Evolutionary conservation across 2,888 invertebrate genomes (phyloP), one percentile per base, ranked within the genome.

Genomic region (Platerodrilus igneus): DNA sequence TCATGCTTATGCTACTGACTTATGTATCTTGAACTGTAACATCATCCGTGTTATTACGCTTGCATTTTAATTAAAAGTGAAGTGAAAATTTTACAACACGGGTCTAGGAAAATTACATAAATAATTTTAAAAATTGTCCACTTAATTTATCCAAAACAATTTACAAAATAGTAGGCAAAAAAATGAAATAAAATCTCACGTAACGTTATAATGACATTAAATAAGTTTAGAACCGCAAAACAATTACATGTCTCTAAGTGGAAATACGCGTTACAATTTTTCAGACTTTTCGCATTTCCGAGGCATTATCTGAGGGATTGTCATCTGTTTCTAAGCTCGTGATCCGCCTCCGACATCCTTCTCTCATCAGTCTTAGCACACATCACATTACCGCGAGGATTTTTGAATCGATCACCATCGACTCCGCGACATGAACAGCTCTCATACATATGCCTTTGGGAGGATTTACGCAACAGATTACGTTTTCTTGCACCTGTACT

Each of bases 331-430:
- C 50, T 56, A 58, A 57, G 55, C 53, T 50, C 35, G 39, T 48
- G 53, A 54, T 55, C 57, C 53, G 50, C 48, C 51, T 49, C 53
- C 57, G 63, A 64, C 64, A 63, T 63, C 62, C 61, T 61, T 60
- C 62, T 57, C 52, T 58, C 56, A 58, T 59, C 57, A 56, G 58
- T 59, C 57, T 56, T 57, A 52, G 50, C 51, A 45, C 49, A 41
- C 50, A 53, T 51, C 46, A 48, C 52, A 50, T 53, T 51, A 50
- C 47, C 41, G 45, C 23, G 37, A 34, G 46, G 53, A 52, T 55
- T 52, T 52, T 52, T 52, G 42, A 45, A 51, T 51, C 48, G 41
- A 51, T 51, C 47, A 50, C 35, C 36, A 42, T 46, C 43, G 46
- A 37, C 9, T 25, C 27, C n/a, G 26, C 8, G 13, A 13, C 10